Percentiles rank a stretch among this genome's conserved stretches.
phyloP scores from a whole-genome alignment of 2,888 invertebrate genomes.

The Epinotia demarniana region DNA sequence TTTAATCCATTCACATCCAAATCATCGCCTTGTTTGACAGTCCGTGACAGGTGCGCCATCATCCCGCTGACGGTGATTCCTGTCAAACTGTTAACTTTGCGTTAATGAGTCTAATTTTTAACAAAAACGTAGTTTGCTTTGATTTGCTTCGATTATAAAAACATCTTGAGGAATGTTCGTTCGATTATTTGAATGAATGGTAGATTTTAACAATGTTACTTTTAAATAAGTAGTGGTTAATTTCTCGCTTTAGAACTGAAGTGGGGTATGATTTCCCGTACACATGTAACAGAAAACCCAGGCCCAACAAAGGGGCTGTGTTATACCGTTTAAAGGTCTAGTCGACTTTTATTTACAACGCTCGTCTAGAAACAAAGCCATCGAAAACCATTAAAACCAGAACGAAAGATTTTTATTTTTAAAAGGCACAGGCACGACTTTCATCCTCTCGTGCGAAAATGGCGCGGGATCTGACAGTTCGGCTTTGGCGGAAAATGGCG shows the following conservation, averaged over 20 bases:
- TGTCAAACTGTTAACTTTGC: conserved; percentile 42
- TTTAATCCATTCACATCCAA: conserved; percentile 67
- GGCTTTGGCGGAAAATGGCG: conserved; percentile 70
- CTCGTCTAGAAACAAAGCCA: conserved; percentile 43
- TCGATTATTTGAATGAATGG: conserved; percentile 10
- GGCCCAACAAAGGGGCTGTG: conserved; percentile 25
- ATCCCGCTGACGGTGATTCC: conserved; percentile 34
- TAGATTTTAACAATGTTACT: background rate
- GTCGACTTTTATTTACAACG: conserved; percentile 34
- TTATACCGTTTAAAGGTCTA: conserved; percentile 31
- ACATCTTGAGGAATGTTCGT: conserved; percentile 3
- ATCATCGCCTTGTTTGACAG: conserved; percentile 68
- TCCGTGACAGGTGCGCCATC: conserved; percentile 69
- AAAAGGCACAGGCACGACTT: conserved; percentile 56
- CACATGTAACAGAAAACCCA: conserved; percentile 26
- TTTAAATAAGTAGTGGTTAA: conserved; percentile 7
- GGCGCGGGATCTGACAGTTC: conserved; percentile 75
- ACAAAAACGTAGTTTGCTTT: conserved; percentile 19
- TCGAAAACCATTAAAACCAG: conserved; percentile 44
- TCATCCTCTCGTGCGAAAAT: conserved; percentile 64
- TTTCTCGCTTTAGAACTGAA: conserved; percentile 23
- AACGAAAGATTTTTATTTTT: conserved; percentile 43
- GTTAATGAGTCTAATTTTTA: conserved; percentile 47
- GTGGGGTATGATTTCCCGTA: conserved; percentile 14
- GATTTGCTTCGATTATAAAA: conserved; percentile 32